Percentiles rank a stretch among this genome's conserved stretches.
phyloP scores from a whole-genome alignment of 2,113 vertebrate genomes.

The Physeter macrocephalus region DNA sequence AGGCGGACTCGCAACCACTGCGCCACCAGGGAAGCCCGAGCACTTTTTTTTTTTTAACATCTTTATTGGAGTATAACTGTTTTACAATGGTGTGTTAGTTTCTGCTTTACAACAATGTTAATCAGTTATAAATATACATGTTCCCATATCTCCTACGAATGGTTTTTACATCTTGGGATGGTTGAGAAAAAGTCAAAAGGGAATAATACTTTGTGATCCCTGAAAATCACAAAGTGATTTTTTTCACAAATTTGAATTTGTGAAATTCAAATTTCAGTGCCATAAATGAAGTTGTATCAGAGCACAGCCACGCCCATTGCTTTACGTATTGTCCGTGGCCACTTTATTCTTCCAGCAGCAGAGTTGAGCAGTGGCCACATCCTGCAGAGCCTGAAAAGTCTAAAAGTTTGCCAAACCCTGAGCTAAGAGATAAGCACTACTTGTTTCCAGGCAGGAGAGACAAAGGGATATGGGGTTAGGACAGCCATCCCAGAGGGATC shows the following conservation, averaged over 20 bases:
- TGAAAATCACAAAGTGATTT: too few species aligned
- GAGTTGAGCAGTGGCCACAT: not conserved
- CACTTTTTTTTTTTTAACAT: too few species aligned
- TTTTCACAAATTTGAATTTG: too few species aligned
- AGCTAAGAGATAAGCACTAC: not conserved
- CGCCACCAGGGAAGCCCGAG: too few species aligned
- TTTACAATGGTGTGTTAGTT: too few species aligned
- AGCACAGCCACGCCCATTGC: not conserved
- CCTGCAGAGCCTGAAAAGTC: accelerated
- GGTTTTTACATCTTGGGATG: not conserved
- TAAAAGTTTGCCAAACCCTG: not conserved
- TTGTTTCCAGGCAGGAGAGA: not conserved
- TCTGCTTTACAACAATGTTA: too few species aligned
- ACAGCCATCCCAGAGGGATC: not conserved
- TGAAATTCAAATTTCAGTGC: not conserved
- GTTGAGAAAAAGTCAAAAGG: not conserved
- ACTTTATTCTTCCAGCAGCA: not conserved
- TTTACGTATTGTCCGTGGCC: not conserved
- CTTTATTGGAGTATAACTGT: too few species aligned
- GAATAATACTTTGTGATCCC: not conserved
- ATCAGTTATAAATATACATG: too few species aligned
- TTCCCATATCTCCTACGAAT: too few species aligned
- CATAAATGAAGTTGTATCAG: not conserved
- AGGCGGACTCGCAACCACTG: too few species aligned
- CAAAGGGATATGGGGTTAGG: not conserved